Conservation (phyloP, 2,888 invertebrate genomes). For the Pomacea canaliculata region DNA sequence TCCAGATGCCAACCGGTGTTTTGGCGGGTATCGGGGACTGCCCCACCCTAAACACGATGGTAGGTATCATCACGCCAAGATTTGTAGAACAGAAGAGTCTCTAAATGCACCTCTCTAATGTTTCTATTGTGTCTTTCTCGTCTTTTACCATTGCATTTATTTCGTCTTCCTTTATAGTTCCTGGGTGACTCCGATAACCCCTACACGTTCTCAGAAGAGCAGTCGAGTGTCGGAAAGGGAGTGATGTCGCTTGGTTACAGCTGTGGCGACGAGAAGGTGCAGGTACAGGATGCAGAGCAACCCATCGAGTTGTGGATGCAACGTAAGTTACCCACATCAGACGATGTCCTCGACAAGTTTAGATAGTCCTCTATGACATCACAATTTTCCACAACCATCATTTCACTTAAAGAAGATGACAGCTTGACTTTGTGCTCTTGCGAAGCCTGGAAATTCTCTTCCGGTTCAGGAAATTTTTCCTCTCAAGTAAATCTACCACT, state of each 20-base stretch:
- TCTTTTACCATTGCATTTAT: too few relatives aligned
- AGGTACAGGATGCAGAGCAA: constrained; percentile 28
- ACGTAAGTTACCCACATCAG: constrained; percentile 26
- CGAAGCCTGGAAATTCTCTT: neutral
- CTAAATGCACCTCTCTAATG: too few relatives aligned
- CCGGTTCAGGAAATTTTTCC: too few relatives aligned
- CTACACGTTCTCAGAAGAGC: constrained; percentile 34
- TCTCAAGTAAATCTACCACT: too few relatives aligned
- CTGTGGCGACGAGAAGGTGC: constrained; percentile 33
- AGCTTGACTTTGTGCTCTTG: neutral
- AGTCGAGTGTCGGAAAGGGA: constrained; percentile 41
- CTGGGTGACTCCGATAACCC: constrained; percentile 40
- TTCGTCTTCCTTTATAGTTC: constrained; percentile 26
- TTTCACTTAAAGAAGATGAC: neutral
- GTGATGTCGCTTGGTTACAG: constrained; percentile 45
- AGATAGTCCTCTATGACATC: neutral
- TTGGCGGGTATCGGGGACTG: constrained; percentile 41
- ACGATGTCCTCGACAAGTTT: neutral
- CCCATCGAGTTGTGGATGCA: constrained; percentile 40
- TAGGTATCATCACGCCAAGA: constrained; percentile 2
- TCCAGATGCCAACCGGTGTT: constrained; percentile 45
- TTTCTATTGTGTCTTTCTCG: too few relatives aligned
- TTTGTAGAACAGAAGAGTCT: too few relatives aligned
- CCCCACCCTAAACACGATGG: constrained; percentile 43
- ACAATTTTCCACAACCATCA: neutral